Percentiles rank a stretch among this genome's conserved stretches.
phyloP scores from a whole-genome alignment of 2,888 invertebrate species.

The Malachius bipustulatus region DNA sequence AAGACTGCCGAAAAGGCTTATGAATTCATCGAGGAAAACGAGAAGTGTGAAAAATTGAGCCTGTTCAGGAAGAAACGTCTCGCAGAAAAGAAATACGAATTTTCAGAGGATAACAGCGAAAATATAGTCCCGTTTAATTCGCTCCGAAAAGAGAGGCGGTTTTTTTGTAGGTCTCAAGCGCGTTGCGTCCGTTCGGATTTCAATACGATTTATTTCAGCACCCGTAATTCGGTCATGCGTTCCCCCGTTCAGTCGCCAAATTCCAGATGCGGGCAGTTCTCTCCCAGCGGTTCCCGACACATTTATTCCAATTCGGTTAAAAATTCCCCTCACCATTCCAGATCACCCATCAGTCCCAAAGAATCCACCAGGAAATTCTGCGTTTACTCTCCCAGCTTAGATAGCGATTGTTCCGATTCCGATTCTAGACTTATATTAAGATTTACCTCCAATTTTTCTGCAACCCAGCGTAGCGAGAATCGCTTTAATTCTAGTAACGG shows the following conservation, averaged over 20 bases:
- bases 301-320: constrained; percentile 32
- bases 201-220: constrained; percentile 33
- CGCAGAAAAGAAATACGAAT: constrained; percentile 87
- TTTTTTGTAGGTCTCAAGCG: constrained; percentile 28
- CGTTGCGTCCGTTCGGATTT: constrained; percentile 33
- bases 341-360: constrained; percentile 35
- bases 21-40: constrained; percentile 74
- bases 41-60: constrained; percentile 77
- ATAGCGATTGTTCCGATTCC: constrained; percentile 36
- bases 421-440: constrained; percentile 34
- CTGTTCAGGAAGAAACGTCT: constrained; percentile 71
- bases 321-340: constrained; percentile 33
- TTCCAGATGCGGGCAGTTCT: constrained; percentile 34
- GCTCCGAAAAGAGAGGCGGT: constrained; percentile 38
- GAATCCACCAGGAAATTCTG: constrained; percentile 33
- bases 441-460: constrained; percentile 25
- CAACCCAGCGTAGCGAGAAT: constrained; percentile 14
- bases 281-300: constrained; percentile 30
- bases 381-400: constrained; percentile 36
- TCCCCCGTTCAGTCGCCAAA: constrained; percentile 37
- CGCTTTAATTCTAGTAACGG: constrained; percentile 24
- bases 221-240: constrained; percentile 29
- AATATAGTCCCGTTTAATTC: constrained; percentile 55
- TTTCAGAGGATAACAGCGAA: constrained; percentile 64
- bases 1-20: constrained; percentile 62